Conservation (phyloP, 2,888 invertebrate genomes). For the Chrysolina oricalcia region DNA sequence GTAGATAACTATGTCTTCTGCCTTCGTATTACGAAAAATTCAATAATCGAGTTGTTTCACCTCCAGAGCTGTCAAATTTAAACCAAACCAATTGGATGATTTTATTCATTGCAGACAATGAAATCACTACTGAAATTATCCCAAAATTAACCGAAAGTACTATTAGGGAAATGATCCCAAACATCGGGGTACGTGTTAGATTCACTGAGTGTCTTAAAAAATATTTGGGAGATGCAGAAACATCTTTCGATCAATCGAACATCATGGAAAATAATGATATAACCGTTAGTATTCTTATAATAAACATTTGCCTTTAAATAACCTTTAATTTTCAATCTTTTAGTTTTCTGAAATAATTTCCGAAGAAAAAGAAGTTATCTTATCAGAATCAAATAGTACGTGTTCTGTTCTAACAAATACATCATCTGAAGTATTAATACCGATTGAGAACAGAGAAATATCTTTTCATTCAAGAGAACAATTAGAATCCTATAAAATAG, state of each 20-base stretch:
- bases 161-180: background rate
- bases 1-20: too few species aligned
- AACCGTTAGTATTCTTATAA: conserved; percentile 4
- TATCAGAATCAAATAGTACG: background rate
- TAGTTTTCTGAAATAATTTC: background rate
- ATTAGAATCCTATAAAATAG: background rate
- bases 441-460: background rate
- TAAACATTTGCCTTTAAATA: background rate
- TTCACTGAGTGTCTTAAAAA: background rate
- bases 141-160: too few species aligned
- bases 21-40: too few species aligned
- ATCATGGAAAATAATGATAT: background rate
- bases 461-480: background rate
- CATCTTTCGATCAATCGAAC: background rate
- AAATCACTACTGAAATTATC: too few species aligned
- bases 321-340: background rate
- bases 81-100: too few species aligned
- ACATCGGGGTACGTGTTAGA: background rate
- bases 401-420: background rate
- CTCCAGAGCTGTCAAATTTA: too few species aligned
- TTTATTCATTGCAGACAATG: too few species aligned
- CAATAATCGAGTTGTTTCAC: too few species aligned
- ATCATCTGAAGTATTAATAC: background rate
- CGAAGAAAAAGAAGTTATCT: background rate
- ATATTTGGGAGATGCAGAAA: too few species aligned